Evolutionary conservation across 2,888 invertebrate species (phyloP), one percentile per base, ranked within the genome.

Genomic region (Baccha elongata): DNA sequence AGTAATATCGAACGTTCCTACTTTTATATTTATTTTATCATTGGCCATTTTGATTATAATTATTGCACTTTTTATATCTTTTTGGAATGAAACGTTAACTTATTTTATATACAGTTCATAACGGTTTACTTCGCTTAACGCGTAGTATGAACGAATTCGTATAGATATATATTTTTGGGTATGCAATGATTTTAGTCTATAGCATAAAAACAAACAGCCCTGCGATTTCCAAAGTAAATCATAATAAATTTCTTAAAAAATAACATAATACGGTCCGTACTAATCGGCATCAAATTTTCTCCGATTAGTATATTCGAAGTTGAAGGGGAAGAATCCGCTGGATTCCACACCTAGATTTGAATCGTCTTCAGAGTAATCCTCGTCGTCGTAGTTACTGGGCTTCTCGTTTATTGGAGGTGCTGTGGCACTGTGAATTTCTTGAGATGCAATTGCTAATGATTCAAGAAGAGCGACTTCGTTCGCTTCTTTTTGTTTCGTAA

Each of bases 251-350:
- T 44, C 21, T 74, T 84, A 84, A 74, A 84, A 84, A 73, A 84
- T 78, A 84, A 84, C 84, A 44, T 84, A 84, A 65, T 79, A 73
- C 46, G 79, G 78, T 40, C 79, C 78, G 79, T 84, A 84, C 84
- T 84, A 84, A 84, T 84, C 84, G 26, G 79, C 79, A 84, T 84
- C 79, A 48, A 84, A 79, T 42, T 84, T 84, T 79, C 79, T 73
- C 44, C 84, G 73, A 60, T 74, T 84, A 1, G 64, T 79, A n/a
- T 79, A 69, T 69, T 84, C 74, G 42, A 74, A 84, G 21, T 64
- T 84, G 26, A 79, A 72, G 8, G 84, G 84, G 15, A 79, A 79
- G 35, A 84, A 79, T 69, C 84, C 84, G 21, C 84, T 84, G 11
- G 84, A 79, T 48, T 84, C 84, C 0, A 35, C 65, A 23, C 69